Evolutionary conservation across 2,888 invertebrate species (phyloP), one percentile per base, ranked within the genome.

Genomic region (Drosophila buzzatii): DNA sequence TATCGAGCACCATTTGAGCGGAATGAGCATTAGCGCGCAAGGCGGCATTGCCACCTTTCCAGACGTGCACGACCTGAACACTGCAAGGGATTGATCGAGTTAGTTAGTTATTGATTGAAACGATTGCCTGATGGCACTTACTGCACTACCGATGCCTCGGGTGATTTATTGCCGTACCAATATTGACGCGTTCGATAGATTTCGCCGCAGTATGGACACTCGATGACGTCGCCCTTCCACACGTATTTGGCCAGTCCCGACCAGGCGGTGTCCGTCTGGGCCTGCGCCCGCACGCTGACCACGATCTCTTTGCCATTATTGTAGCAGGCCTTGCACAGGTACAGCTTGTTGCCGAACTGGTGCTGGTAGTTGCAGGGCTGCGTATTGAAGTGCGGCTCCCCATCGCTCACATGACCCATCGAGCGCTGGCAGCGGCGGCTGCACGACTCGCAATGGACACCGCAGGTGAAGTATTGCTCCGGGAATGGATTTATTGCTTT

Each of bases 131-230:
- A 16, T 0, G 0, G n/a, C 8, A 71, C 77, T 74, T 77, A 92
- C 92, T 91, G 84, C 16, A 96, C 96, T 14, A 95, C 95, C 35
- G 94, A 93, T 72, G 95, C 95, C 90, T 96, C 96, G 0, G 96
- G 96, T 71, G 95, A 94, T 81, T 95, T 95, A 89, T 97, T 97
- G 7, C 96, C 97, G 91, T 95, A 97, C 97, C 97, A 97, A 91
- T 95, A 96, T 90, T 97, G 95, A 31, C 97, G 94, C 82, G 96
- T 96, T 49, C 96, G 94, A 90, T 95, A 95, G 60, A 93, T 92
- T 73, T 93, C 93, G 2, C 93, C 93, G 64, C 93, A 97, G 82
- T 95, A 94, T 16, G 95, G 95, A 92, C 97, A 97, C 88, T 96
- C 96, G 68, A 97, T 95, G 1, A 96, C 95, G 87, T 96, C 96